Evolutionary conservation across 2,888 invertebrate species (phyloP).

Genomic region (Sericinus montela): DNA sequence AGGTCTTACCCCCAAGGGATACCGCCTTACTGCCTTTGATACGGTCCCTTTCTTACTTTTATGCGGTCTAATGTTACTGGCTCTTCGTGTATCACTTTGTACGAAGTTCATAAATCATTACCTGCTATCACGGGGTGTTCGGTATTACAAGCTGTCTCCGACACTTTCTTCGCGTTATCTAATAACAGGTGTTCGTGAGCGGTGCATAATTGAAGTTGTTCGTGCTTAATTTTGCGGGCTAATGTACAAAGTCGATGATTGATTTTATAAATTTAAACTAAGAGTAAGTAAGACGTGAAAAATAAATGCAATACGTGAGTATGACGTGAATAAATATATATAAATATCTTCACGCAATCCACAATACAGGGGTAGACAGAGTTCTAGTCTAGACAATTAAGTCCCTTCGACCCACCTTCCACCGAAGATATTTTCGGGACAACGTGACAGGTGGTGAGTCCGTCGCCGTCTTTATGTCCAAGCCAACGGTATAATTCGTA

Average conservation of each 20-base stretch:
- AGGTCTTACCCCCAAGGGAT: slow-evolving; percentile 55
- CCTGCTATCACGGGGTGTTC: slow-evolving; percentile 32
- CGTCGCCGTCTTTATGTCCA: too few relatives aligned
- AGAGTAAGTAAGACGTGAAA: too few relatives aligned
- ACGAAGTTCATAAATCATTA: slow-evolving; percentile 70
- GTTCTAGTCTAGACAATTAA: too few relatives aligned
- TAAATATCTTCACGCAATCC: too few relatives aligned
- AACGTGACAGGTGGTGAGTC: too few relatives aligned
- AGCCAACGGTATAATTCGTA: too few relatives aligned
- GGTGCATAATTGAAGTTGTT: slow-evolving; percentile 11
- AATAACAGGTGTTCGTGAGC: slow-evolving; percentile 16
- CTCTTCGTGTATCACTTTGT: slow-evolving; percentile 53
- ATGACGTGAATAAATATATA: too few relatives aligned
- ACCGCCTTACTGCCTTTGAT: slow-evolving; percentile 75
- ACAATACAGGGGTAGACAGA: too few relatives aligned
- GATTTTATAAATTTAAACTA: slow-evolving; percentile 15
- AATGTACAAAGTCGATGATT: slow-evolving; percentile 15
- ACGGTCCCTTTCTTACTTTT: slow-evolving; percentile 74
- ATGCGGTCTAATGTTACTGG: slow-evolving; percentile 65
- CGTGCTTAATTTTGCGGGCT: slow-evolving; percentile 15
- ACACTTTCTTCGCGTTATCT: slow-evolving; percentile 18
- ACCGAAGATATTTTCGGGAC: too few relatives aligned
- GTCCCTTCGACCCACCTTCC: too few relatives aligned
- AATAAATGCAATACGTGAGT: too few relatives aligned
- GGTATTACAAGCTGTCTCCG: slow-evolving; percentile 4